A percentile compares a stretch with the other conserved stretches of the same genome.
phyloP scores from a whole-genome alignment of 1,140 invertebrate species.

The Ephestia elutella region DNA sequence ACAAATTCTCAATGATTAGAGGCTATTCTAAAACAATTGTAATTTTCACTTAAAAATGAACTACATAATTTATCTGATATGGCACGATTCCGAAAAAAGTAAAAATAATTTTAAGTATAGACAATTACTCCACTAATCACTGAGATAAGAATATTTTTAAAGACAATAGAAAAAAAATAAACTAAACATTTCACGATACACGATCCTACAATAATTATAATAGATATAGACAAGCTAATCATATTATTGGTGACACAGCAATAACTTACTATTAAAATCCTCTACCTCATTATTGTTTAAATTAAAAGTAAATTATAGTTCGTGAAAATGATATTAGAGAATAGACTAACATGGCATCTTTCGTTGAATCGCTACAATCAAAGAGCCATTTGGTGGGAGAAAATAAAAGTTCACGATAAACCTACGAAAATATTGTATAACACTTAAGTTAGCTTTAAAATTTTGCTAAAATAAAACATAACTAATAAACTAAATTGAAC shows the following conservation, averaged over 20 bases:
- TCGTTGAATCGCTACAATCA: conserved; percentile 35
- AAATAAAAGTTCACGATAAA: conserved; percentile 66
- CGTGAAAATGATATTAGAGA: conserved; percentile 53
- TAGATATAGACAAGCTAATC: conserved; percentile 64
- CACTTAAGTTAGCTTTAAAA: conserved; percentile 72
- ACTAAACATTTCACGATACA: conserved; percentile 37
- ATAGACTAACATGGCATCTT: conserved; percentile 63
- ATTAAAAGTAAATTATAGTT: conserved; percentile 33
- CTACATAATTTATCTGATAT: conserved; percentile 46
- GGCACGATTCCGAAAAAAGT: conserved; percentile 59
- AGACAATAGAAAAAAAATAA: conserved; percentile 29
- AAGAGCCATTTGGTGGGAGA: conserved; percentile 68
- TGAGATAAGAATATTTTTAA: conserved; percentile 31
- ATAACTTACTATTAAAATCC: conserved; percentile 63
- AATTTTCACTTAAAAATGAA: conserved; percentile 10
- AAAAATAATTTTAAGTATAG: conserved; percentile 25
- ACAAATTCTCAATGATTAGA: conserved; percentile 49
- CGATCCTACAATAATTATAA: conserved; percentile 53
- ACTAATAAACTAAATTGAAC: conserved; percentile 75
- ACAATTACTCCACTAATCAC: conserved; percentile 51
- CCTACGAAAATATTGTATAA: conserved; percentile 72
- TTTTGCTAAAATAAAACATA: conserved; percentile 75
- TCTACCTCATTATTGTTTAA: conserved; percentile 51
- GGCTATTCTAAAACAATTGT: conserved; percentile 24
- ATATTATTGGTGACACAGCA: conserved; percentile 74